Base-by-base conservation (phyloP, 2,113 vertebrate species). In the Proteles cristata region DNA sequence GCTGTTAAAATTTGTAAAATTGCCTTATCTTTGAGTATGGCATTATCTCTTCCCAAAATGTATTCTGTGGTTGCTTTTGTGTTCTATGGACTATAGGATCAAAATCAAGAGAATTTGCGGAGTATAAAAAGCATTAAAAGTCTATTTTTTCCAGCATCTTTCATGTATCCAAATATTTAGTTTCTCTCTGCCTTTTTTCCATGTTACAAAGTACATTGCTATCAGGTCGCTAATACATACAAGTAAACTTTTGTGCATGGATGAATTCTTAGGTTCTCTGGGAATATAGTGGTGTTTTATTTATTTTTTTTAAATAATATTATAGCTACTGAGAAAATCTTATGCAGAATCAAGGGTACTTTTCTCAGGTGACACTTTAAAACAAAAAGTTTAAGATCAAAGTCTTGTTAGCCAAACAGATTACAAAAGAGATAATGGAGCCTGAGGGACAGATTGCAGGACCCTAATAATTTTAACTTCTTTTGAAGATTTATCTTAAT, bases 361-460 rank as follows among this genome's bases (percentile, higher is more conserved):
- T 17, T 94, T 94, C 63, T 96, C 15, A 35, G 61, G 16, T 84
- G 39, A 94, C 12, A 83, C 31, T 94, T 91, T 86, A 76, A 93
- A 92, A 88, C n/a, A 90, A 83, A 92, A 87, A 94, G 55, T 84
- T 88, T 92, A 55, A 93, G 97, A 77, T 94, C 33, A 33, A 92
- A 94, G 92, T 11, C 28, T 97, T 93, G 50, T 80, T 84, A 45
- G 82, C 71, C 79, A 93, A 89, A 90, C 89, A 48, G 66, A 77
- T 94, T 65, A 17, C 83, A 88, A 94, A 97, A 90, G 48, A 91
- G 69, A 86, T 66, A 73, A 55, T 68, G 14, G 53, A 85, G 26
- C 53, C 39, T 89, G 50, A 88, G 39, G 63, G 31, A 87, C 63
- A 87, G 68, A 63, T 35, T 85, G 8, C 8, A 92, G 90, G 92